These are phyloP conservation scores for Connochaetes taurinus DNA, from an alignment of 2,113 vertebrate genomes.

Conservation along the genomic window DNA sequence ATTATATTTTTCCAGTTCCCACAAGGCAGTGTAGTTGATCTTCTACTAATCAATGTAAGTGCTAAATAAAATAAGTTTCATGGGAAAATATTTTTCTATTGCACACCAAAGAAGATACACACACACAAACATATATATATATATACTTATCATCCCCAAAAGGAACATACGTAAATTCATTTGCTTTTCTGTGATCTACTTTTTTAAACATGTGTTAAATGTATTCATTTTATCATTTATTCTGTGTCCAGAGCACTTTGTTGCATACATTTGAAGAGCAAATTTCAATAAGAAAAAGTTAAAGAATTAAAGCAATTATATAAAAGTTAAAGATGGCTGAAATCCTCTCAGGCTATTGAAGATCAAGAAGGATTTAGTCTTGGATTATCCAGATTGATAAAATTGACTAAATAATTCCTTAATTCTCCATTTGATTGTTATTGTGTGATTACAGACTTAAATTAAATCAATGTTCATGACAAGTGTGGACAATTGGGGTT, in stretches of 20 bases:
- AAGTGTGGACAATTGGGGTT: neutral
- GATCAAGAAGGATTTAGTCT: neutral
- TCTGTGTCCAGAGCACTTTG: neutral
- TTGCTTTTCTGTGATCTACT: neutral
- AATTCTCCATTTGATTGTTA: neutral
- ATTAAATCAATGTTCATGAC: conserved; percentile 2
- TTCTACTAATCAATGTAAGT: neutral
- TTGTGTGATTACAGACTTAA: neutral
- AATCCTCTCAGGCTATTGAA: neutral
- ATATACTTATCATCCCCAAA: neutral
- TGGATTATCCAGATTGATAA: neutral
- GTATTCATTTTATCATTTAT: neutral
- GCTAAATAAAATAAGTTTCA: neutral
- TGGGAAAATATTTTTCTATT: neutral
- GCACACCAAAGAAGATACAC: neutral
- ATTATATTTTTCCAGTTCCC: neutral
- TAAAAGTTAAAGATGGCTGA: neutral
- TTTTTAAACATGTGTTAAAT: neutral
- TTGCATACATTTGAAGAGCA: neutral
- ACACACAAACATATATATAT: neutral
- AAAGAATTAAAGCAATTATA: neutral
- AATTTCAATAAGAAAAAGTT: neutral
- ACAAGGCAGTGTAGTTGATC: neutral
- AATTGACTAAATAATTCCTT: neutral
- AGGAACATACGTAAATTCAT: neutral